Percentiles rank a stretch among this genome's conserved stretches.
Evolutionary conservation across 2,797 vertebrate genomes (phyloP).

Genomic region (Phataginus tetradactyla): DNA sequence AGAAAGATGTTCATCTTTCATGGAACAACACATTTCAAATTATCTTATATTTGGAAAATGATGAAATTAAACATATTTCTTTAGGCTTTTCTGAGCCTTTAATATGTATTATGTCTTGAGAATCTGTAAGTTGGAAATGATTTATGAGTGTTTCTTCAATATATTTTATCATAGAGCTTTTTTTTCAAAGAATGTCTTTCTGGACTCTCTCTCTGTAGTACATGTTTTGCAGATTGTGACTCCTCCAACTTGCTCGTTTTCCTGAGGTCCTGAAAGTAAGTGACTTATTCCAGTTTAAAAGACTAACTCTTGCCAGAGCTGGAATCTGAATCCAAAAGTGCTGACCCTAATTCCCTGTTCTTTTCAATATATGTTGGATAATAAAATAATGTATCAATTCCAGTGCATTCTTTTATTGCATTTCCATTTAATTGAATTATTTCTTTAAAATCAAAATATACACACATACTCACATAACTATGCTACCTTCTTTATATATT

Average conservation of each 20-base stretch:
- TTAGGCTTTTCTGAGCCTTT: not conserved
- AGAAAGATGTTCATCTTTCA: not conserved
- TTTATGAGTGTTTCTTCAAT: not conserved
- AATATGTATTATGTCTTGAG: not conserved
- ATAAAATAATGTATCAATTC: not conserved
- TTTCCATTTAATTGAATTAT: not conserved
- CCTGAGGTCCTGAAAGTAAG: not conserved
- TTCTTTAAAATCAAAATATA: constrained; percentile 42
- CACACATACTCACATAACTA: not conserved
- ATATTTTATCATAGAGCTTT: not conserved
- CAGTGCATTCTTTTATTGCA: not conserved
- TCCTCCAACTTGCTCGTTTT: not conserved
- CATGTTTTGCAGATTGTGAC: not conserved
- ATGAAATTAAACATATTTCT: not conserved
- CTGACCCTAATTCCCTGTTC: not conserved
- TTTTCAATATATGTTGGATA: not conserved
- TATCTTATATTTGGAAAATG: not conserved
- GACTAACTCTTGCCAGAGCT: not conserved
- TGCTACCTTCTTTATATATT: not conserved
- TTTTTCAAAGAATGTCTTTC: not conserved
- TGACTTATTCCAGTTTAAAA: not conserved
- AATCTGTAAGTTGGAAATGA: not conserved
- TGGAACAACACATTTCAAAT: not conserved
- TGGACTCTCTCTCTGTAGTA: not conserved
- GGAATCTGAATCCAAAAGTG: not conserved